Conservation (phyloP, 2,888 invertebrate species). For the Ophion costatus region DNA sequence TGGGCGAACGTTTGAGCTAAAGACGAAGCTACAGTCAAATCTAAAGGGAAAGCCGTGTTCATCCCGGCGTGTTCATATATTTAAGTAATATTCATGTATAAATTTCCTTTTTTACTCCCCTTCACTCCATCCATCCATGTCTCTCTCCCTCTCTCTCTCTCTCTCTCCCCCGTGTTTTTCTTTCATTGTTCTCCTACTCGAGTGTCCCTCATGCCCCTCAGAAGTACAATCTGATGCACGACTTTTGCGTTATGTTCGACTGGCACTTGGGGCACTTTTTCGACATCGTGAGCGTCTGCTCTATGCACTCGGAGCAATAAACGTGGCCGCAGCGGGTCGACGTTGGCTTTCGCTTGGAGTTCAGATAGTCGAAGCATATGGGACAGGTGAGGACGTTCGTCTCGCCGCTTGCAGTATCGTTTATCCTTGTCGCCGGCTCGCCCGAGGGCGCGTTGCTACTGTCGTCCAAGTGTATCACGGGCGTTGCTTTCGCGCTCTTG, state of each 20-base stretch:
- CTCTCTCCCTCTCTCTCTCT: neutral
- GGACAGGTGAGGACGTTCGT: slow-evolving; percentile 70
- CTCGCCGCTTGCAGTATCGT: slow-evolving; percentile 56
- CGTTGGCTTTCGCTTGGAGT: slow-evolving; percentile 70
- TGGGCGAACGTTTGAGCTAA: no score
- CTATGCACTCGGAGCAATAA: slow-evolving; percentile 74
- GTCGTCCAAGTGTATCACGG: slow-evolving; percentile 65
- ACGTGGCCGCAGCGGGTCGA: slow-evolving; percentile 77
- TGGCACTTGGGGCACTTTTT: slow-evolving; percentile 76
- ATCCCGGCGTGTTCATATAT: neutral
- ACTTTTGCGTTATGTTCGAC: slow-evolving; percentile 61
- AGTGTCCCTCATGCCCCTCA: slow-evolving; percentile 40
- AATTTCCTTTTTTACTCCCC: no score
- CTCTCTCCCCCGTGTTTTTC: neutral
- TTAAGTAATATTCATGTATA: no score
- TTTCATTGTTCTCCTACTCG: neutral
- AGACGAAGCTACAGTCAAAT: neutral
- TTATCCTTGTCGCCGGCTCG: slow-evolving; percentile 39
- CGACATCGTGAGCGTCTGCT: slow-evolving; percentile 53
- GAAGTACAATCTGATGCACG: slow-evolving; percentile 75
- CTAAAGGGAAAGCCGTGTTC: slow-evolving; percentile 15
- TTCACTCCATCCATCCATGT: no score
- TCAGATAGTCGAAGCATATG: slow-evolving; percentile 75
- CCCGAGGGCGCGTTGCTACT: slow-evolving; percentile 28
- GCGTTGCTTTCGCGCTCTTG: slow-evolving; percentile 1